Base-by-base conservation (phyloP, 2,888 invertebrate species). In the Xanthostigma xanthostigma region DNA sequence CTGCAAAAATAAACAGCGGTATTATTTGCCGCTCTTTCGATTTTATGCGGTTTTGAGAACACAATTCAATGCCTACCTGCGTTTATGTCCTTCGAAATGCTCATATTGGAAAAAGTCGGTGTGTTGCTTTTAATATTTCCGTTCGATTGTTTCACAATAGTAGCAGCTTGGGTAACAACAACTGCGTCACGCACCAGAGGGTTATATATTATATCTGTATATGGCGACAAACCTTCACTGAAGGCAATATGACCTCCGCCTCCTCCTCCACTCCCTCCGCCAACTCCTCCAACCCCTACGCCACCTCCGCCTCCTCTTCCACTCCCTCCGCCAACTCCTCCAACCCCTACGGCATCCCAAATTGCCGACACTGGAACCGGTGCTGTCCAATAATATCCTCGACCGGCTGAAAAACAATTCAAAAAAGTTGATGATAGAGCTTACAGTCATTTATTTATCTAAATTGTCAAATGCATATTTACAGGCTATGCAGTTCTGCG, bases 81-180 rank as follows among this genome's bases (percentile, higher is more conserved):
- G 60, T 74, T 74, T 34, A 74, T 64, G 58, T 73, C 73, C 55
- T 72, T 74, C 33, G 68, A 67, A 54, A 53, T 59, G 57, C 45
- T 54, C 13, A 57, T 57, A 46, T 57, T 58, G 8, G 57, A 50
- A 49, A 58, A 56, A 9, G 55, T 47, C 49, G 55, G 57, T 1
- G 56, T 36, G 5, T 53, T 56, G 46, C 50, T 42, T 17, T 37
- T 37, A 34, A 46, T 36, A 27, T 42, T 41, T 27, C 54, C 51
- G 41, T 50, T 51, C 9, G 55, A 49, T 45, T 54, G 38, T 50
- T 53, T 49, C 39, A 49, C 35, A 41, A 49, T 17, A 41, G 49
- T 53, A 37, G 49, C 49, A 50, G 50, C 48, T 50, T 46, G 42
- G 4, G 46, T 41, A 34, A 50, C 43, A 34, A 50, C 43, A 6